Evolutionary conservation across 2,113 vertebrate species (phyloP), one percentile per base, ranked within the genome.

Genomic region (Nestor notabilis): DNA sequence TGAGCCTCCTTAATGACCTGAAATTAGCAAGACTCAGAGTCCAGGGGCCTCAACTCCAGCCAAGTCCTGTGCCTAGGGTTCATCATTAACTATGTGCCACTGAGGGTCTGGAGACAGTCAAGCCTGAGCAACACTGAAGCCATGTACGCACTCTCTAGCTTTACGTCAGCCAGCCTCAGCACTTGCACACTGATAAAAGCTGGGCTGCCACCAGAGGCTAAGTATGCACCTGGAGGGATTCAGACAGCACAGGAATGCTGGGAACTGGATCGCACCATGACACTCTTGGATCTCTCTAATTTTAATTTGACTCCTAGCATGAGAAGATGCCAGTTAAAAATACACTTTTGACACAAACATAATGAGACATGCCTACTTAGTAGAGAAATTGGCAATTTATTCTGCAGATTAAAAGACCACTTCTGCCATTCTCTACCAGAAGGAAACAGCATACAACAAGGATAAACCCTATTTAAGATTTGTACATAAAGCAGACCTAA

Each of bases 191-290:
- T 56, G 21, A 24, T 11, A 70, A 70, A 83, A 83, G 25, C 11
- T 63, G 29, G 24, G n/a, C 31, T 74, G 47, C 33, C 60, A 17
- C 7, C 0, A 0, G 39, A 72, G 20, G 41, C 39, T 28, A 70
- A 43, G 33, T 20, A 49, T 7, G 23, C 28, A 66, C 31, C 31
- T 0, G 0, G 31, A 63, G 21, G 24, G 20, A 28, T 66, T 39
- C 0, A 0, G 52, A 65, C 13, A 72, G 31, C 17, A 44, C 77
- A 72, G 46, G 18, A 23, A 50, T 37, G 13, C 58, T 72, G 39
- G 21, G 37, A n/a, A 43, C 50, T 46, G 46, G 17, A 35, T 15
- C 2, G 0, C 2, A 9, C 19, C 0, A 0, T 17, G 7, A 47
- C n/a, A 81, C 12, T 31, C 49, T 52, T 44, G 44, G 14, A 52